A percentile compares a stretch with the other conserved stretches of the same genome.
These are phyloP conservation scores for Philaethria dido DNA, from an alignment of 2,888 invertebrate genomes.

Conservation along the genomic window DNA sequence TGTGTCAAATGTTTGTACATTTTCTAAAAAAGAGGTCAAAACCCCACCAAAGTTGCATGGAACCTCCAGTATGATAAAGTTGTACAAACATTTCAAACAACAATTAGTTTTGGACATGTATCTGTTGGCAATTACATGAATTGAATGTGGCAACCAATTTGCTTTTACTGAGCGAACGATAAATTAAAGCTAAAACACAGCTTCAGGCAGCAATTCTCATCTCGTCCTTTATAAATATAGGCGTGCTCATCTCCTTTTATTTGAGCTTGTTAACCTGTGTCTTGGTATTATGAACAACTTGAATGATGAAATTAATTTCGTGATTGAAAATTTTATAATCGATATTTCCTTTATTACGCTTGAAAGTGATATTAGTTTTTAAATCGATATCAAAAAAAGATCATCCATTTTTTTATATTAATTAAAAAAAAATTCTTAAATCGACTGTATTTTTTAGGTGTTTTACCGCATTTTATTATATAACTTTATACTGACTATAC, in stretches of 20 bases:
- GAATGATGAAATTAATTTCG: neutral
- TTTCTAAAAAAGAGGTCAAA: too few relatives aligned
- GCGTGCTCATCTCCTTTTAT: conserved; percentile 29
- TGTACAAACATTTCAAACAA: conserved; percentile 45
- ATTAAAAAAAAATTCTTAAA: too few relatives aligned
- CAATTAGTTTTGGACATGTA: conserved; percentile 50
- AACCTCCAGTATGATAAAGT: neutral
- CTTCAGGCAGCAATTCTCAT: conserved; percentile 63
- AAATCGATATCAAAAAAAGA: too few relatives aligned
- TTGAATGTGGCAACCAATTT: conserved; percentile 58
- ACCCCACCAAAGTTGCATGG: neutral
- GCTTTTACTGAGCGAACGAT: conserved; percentile 56
- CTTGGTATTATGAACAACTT: conserved; percentile 5
- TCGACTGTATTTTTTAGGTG: too few relatives aligned
- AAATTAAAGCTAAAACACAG: conserved; percentile 68
- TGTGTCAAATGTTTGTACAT: too few relatives aligned
- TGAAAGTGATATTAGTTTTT: neutral
- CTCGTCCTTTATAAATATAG: conserved; percentile 62
- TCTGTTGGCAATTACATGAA: conserved; percentile 57
- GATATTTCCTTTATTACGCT: neutral
- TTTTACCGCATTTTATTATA: too few relatives aligned
- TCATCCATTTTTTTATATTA: too few relatives aligned
- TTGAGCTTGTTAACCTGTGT: conserved; percentile 60
- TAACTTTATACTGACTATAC: too few relatives aligned
- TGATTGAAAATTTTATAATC: neutral